A percentile compares a stretch with the other conserved stretches of the same genome.
phyloP scores from a whole-genome alignment of 2,113 vertebrate genomes.

The Tursiops truncatus region DNA sequence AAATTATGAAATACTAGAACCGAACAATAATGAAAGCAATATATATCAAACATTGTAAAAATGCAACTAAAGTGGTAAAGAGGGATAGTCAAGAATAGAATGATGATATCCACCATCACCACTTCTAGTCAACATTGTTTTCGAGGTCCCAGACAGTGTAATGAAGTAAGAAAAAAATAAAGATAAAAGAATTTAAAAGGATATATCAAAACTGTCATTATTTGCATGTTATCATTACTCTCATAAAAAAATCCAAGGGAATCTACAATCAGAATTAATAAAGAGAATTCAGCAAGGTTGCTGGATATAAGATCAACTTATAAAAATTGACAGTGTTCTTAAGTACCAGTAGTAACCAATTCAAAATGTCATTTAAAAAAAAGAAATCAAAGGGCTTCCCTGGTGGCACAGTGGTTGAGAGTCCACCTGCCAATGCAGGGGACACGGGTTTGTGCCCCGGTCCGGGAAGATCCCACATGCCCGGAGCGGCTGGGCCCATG shows the following conservation, averaged over 20 bases:
- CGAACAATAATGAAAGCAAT: background rate
- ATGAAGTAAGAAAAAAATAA: background rate
- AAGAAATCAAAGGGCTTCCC: background rate
- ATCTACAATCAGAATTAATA: conserved; percentile 1
- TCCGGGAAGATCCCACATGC: no score
- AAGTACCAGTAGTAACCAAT: background rate
- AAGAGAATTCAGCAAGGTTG: background rate
- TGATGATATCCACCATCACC: background rate
- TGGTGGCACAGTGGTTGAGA: no score
- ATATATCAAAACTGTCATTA: conserved; percentile 15
- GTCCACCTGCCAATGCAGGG: no score
- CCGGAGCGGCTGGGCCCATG: no score
- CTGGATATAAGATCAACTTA: background rate
- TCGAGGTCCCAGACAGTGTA: background rate
- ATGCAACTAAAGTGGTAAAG: background rate
- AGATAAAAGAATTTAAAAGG: background rate
- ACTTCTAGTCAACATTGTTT: background rate
- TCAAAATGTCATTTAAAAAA: background rate
- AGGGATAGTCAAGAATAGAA: background rate
- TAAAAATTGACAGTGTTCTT: background rate
- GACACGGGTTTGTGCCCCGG: no score
- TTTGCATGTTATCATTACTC: background rate
- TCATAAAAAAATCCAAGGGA: background rate
- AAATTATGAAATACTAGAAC: conserved; percentile 17
- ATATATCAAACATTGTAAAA: background rate